Conservation (phyloP, 2,888 invertebrate genomes). For the Latheticus oryzae region DNA sequence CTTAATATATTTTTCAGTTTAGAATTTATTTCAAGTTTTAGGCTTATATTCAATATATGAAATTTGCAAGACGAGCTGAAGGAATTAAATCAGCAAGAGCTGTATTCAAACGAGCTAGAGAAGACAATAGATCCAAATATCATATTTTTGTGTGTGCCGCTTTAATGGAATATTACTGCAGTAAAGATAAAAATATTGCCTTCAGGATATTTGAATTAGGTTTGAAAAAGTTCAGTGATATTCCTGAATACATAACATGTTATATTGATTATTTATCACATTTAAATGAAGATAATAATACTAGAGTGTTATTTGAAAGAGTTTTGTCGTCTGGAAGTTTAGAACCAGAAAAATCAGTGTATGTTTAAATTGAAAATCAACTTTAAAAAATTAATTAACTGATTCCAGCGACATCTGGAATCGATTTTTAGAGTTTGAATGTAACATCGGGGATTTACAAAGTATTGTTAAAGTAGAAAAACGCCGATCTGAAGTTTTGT, state of each 20-base stretch:
- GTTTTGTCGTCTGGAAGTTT: slow-evolving; percentile 93
- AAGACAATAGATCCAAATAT: slow-evolving; percentile 86
- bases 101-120: slow-evolving; percentile 95
- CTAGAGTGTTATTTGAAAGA: slow-evolving; percentile 97
- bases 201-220: slow-evolving; percentile 98
- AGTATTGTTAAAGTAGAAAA: slow-evolving; percentile 98
- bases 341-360: slow-evolving; percentile 90
- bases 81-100: slow-evolving; percentile 96
- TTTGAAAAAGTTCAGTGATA: slow-evolving; percentile 94
- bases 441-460: slow-evolving; percentile 96
- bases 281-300: slow-evolving; percentile 99
- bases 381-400: background rate
- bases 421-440: slow-evolving; percentile 97
- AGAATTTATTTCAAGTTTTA: slow-evolving; percentile 58
- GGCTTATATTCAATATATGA: slow-evolving; percentile 99
- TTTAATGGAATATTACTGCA: slow-evolving; percentile 99
- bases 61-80: slow-evolving; percentile 96
- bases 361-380: too few relatives aligned
- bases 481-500: slow-evolving; percentile 87
- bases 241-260: slow-evolving; percentile 94
- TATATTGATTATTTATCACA: slow-evolving; percentile 98
- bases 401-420: slow-evolving; percentile 94
- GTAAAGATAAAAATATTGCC: slow-evolving; percentile 96
- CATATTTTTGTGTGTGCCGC: slow-evolving; percentile 98
- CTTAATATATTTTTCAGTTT: slow-evolving; percentile 8